Percentiles rank a stretch among this genome's conserved stretches.
phyloP scores from a whole-genome alignment of 2,797 vertebrate species.

The Hoplostethus mediterraneus region DNA sequence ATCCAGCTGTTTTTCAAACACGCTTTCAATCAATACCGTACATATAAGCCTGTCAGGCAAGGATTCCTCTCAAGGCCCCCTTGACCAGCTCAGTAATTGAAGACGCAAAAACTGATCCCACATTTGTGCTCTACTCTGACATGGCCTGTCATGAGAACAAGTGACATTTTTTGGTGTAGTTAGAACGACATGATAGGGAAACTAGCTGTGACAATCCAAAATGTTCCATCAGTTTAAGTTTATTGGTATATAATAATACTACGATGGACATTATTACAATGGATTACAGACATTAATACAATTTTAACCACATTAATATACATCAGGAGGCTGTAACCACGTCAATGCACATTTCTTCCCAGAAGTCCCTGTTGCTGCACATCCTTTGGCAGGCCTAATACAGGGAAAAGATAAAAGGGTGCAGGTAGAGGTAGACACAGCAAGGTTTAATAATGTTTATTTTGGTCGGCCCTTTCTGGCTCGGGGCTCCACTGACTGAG shows the following conservation, averaged over 20 bases:
- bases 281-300: constrained; percentile 30
- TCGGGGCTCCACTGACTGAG: constrained; percentile 29
- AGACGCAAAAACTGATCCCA: constrained; percentile 22
- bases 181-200: constrained; percentile 10
- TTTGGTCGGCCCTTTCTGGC: constrained; percentile 36
- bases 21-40: neutral
- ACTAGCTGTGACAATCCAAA: neutral
- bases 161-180: neutral
- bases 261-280: too few species aligned
- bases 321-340: constrained; percentile 62
- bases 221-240: neutral
- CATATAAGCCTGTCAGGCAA: neutral
- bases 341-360: constrained; percentile 55
- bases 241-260: constrained; percentile 29
- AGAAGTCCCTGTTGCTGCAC: constrained; percentile 44
- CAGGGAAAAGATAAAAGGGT: constrained; percentile 55
- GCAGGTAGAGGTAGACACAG: constrained; percentile 31
- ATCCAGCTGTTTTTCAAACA: constrained; percentile 13
- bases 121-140: neutral
- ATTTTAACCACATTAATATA: constrained; percentile 15
- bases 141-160: neutral
- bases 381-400: constrained; percentile 33
- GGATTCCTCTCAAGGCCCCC: neutral
- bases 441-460: constrained; percentile 56
- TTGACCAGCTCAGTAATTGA: neutral